Percentiles rank a stretch among this genome's conserved stretches.
Evolutionary conservation across 2,888 invertebrate species (phyloP).

Genomic region (Brenthis ino): DNA sequence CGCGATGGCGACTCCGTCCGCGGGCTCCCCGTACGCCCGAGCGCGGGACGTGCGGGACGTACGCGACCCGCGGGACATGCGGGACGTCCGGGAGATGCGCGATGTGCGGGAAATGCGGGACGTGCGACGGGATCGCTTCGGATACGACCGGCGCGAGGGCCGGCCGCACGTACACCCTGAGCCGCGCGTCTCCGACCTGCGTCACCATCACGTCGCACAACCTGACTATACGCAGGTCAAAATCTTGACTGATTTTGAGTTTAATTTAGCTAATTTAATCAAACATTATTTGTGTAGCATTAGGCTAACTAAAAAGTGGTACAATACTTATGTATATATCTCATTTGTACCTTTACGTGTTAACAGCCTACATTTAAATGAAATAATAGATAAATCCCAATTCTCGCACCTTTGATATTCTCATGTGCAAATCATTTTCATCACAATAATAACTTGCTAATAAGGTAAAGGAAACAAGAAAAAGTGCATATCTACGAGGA

Average conservation of each 20-base stretch:
- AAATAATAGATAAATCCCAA: neutral
- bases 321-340: too few species aligned
- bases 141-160: constrained; percentile 63
- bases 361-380: neutral
- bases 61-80: constrained; percentile 41
- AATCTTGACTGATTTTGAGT: neutral
- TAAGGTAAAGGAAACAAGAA: neutral
- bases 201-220: constrained; percentile 52
- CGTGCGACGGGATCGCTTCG: constrained; percentile 57
- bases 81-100: constrained; percentile 32
- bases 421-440: too few species aligned
- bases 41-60: constrained; percentile 45
- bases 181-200: constrained; percentile 47
- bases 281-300: neutral
- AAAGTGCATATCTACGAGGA: neutral
- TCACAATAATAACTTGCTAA: too few species aligned
- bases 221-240: constrained; percentile 76
- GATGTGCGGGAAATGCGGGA: constrained; percentile 46
- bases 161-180: constrained; percentile 42
- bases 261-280: neutral
- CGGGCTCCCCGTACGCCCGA: constrained; percentile 42
- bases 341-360: too few species aligned
- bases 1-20: constrained; percentile 55
- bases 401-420: too few species aligned
- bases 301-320: too few species aligned